Evolutionary conservation across 2,797 vertebrate species (phyloP), one percentile per base, ranked within the genome.

Genomic region (Selene dorsalis): DNA sequence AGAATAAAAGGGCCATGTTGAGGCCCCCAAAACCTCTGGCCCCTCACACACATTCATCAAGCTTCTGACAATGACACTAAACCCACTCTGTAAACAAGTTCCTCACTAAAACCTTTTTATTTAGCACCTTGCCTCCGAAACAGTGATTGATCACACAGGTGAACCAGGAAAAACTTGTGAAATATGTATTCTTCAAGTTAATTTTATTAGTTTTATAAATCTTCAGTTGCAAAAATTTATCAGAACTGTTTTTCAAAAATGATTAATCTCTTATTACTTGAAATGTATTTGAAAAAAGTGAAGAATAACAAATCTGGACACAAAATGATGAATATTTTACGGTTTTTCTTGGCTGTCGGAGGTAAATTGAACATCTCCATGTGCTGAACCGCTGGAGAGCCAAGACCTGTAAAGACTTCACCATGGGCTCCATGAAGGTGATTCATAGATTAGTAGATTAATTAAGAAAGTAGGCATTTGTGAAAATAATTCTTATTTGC

Each of bases 1-100:
- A 24, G 45, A 30, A 45, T n/a, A n/a, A n/a, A 47, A 47, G 6
- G 8, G 18, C 45, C 45, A 20, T 20, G 45, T 8, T 20, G 45
- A 48, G 68, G 47, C 73, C 57, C 24, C 24, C 14, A n/a, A 55
- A n/a, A 64, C 39, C 50, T 35, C 20, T 39, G 22, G 13, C 55
- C 32, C 4, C 4, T 39, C 32, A 24, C 32, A 59, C 5, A 32
- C n/a, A 16, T 59, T 69, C 32, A 72, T 6, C 20, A 24, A 45
- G 18, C 22, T 28, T 22, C 43, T 41, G 4, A 10, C 16, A 61
- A 61, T 35, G 18, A 35, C 48, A n/a, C 18, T 48, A 48, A n/a
- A 48, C n/a, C n/a, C n/a, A 50, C 48, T 12, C 50, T 48, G 13
- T 53, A 5, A 53, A 53, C 10, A 12, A 53, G 22, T 53, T 26